Percentiles rank a stretch among this genome's conserved stretches.
Evolutionary conservation across 2,888 invertebrate genomes (phyloP).

Genomic region (Acanthosepion pharaonis): DNA sequence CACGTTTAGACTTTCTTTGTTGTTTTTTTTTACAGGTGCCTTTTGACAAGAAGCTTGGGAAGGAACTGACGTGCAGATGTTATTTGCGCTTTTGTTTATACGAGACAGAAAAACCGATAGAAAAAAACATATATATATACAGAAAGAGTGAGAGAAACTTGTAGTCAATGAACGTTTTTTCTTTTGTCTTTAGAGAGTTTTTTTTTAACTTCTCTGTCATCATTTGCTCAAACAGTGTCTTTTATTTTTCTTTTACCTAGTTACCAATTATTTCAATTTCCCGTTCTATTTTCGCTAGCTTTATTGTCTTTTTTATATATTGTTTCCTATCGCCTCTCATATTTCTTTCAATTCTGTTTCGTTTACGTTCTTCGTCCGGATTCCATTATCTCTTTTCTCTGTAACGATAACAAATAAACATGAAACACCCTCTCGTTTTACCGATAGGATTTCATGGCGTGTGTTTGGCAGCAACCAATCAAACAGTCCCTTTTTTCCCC

Average conservation of each 20-base stretch:
- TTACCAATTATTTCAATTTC: background rate
- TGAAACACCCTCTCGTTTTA: background rate
- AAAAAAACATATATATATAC: no score
- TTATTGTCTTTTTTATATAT: background rate
- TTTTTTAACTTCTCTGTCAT: background rate
- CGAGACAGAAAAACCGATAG: background rate
- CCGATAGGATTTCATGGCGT: background rate
- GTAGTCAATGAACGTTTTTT: no score
- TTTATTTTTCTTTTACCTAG: background rate
- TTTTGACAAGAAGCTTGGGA: background rate
- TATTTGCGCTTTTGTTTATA: background rate
- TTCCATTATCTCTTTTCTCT: background rate
- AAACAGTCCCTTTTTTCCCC: background rate
- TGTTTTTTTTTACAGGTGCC: no score
- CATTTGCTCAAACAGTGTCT: background rate
- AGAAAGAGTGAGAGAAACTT: no score
- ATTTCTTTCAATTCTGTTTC: background rate
- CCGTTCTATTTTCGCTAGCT: background rate
- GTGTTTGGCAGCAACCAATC: background rate
- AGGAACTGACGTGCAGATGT: background rate
- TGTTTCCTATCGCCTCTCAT: background rate
- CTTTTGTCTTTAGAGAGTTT: no score
- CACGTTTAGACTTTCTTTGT: no score
- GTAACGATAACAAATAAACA: conserved; percentile 15
- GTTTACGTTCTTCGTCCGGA: background rate